Evolutionary conservation across 2,797 vertebrate genomes (phyloP), one percentile per base, ranked within the genome.

Genomic region (Cyprinodon diabolis): DNA sequence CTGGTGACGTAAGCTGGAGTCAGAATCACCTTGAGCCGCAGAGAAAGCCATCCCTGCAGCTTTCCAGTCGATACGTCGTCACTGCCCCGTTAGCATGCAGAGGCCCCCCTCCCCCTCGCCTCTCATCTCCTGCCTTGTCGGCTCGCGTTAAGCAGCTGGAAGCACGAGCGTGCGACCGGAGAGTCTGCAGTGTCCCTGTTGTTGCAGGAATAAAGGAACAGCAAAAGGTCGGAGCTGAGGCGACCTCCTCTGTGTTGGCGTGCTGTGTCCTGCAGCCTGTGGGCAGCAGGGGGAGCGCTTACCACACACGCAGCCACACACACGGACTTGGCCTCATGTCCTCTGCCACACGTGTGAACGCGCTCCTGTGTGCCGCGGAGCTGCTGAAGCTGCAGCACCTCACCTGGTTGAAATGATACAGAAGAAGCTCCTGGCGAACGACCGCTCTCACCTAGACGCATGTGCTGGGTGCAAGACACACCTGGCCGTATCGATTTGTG

Each of bases 271-370:
- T 75, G 58, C 69, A 40, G 40, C 35, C 0, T 17, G 19, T 74
- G 17, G 0, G 17, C 95, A 93, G 90, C 88, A 94, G 94, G 88
- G 90, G 94, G 91, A 71, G 91, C 89, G 80, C 81, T 91, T 48
- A 86, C 66, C 81, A 85, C 91, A 3, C 58, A 25, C 2, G 30
- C 56, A 19, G 23, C 1, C 1, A 13, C 35, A 3, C 78, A n/a
- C 45, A 43, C 57, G 49, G 21, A 2, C 30, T 35, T 12, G 0
- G 55, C 30, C 71, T 52, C 73, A 4, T 76, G 73, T 74, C 81
- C 82, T 79, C 82, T 77, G 81, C 75, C 81, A 75, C 80, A 82
- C 69, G 58, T 76, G 81, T 72, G 81, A 77, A 74, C 0, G 66
- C 63, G 37, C 76, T 84, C 76, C 77, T 78, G 78, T 83, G 30